Evolutionary conservation across 2,113 vertebrate genomes (phyloP), one percentile per base, ranked within the genome.

Genomic region (Phoenicopterus ruber): DNA sequence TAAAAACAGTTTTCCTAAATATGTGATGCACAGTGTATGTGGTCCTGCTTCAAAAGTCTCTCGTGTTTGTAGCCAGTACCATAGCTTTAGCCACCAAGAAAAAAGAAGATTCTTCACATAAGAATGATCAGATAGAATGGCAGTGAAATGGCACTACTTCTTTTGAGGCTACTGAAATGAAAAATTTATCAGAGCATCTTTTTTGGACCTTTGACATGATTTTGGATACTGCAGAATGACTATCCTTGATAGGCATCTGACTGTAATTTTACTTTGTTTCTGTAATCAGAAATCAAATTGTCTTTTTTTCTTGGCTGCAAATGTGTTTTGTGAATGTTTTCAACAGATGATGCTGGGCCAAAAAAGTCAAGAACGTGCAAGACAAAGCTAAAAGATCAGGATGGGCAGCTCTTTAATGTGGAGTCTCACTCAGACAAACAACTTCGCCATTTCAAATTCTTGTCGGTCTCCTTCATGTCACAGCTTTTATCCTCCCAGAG

Each of bases 401-500:
- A 97, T 89, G 98, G 98, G 1, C 97, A 98, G 77, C 97, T 99
- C 79, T 99, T 99, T 72, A 98, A 91, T 2, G 79, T 99, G 57
- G 99, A 99, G 9, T 82, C 97, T 55, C 99, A 99, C 95, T 99
- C 99, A 2, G 97, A 98, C 97, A 99, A 99, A 93, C 99, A 99
- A 57, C 98, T 99, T 36, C 97, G 99, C 26, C 99, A 99, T 92
- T 99, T 99, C 87, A 99, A 99, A 72, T 99, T 99, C 97, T 94
- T 99, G 67, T 98, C 98, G 1, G 98, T 99, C 73, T 99, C 99
- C 71, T 99, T 99, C 97, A 98, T 99, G 98, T 98, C 99, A 65
- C 99, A 99, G 66, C 98, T 99, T 82, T 95, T 99, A 32, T 98
- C 98, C 21, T 99, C 99, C 8, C 76, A 90, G 82, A 95, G 86